Conservation (phyloP, 2,113 vertebrate species). For the Mustela nigripes region DNA sequence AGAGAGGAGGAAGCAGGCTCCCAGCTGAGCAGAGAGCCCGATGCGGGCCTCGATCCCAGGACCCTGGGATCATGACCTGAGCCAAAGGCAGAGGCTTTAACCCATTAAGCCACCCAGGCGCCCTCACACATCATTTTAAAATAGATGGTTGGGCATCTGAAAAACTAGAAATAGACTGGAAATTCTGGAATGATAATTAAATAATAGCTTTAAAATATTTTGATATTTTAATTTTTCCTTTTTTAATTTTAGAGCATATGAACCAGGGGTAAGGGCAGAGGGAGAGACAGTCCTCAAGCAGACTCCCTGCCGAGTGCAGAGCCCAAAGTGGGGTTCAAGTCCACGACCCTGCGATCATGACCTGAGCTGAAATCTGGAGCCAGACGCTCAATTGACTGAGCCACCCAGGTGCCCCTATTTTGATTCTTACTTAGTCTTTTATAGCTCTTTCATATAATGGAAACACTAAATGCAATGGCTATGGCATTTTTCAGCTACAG, state of each 20-base stretch:
- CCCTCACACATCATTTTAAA: neutral
- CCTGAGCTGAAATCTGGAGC: neutral
- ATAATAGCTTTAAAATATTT: slow-evolving; percentile 31
- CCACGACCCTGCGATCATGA: neutral
- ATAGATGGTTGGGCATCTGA: neutral
- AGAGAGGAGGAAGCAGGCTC: no score
- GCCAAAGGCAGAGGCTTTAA: no score
- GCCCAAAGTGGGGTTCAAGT: neutral
- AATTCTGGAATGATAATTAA: neutral
- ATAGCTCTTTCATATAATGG: neutral
- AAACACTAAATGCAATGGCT: neutral
- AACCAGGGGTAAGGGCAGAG: neutral
- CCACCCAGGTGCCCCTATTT: neutral
- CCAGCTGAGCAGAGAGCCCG: no score
- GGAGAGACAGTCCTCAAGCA: neutral
- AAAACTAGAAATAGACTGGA: neutral
- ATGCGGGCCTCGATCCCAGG: no score
- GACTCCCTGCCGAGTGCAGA: neutral
- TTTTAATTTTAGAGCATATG: neutral
- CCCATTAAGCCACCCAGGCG: no score
- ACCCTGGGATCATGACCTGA: no score
- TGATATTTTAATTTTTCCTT: neutral
- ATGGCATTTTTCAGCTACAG: neutral
- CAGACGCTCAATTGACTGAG: neutral
- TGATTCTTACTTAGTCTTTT: neutral